Evolutionary conservation across 2,888 invertebrate genomes (phyloP).

Genomic region (Dryobota labecula): DNA sequence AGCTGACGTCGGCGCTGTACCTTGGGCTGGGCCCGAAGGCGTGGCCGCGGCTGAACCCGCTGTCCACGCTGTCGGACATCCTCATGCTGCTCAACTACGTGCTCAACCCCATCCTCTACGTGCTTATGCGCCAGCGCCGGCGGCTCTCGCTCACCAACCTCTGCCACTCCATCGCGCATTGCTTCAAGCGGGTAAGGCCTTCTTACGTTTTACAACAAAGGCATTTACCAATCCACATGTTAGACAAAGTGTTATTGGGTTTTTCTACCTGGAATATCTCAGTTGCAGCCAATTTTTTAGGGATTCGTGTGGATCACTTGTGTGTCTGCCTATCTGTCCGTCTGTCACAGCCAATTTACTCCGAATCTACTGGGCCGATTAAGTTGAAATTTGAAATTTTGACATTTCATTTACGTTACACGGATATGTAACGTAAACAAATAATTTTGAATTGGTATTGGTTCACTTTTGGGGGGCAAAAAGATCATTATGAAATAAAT

Average conservation of each 20-base stretch:
- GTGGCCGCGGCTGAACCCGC: conserved; percentile 77
- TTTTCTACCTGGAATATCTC: neutral
- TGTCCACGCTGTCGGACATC: conserved; percentile 92
- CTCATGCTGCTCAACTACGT: conserved; percentile 95
- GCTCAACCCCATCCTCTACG: conserved; percentile 95
- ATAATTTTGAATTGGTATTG: no score
- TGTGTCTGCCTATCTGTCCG: no score
- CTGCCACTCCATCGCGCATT: conserved; percentile 79
- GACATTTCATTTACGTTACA: no score
- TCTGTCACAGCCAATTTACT: no score
- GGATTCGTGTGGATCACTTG: no score
- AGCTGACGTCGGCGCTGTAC: conserved; percentile 89
- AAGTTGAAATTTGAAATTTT: no score
- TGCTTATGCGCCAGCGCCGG: conserved; percentile 91
- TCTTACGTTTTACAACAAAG: neutral
- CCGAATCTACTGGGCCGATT: no score
- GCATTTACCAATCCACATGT: no score
- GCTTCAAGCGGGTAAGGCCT: conserved; percentile 81
- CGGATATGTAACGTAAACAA: no score
- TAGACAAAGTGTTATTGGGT: neutral
- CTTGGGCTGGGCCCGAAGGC: conserved; percentile 81
- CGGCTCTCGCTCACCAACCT: conserved; percentile 71
- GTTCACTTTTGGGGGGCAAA: no score
- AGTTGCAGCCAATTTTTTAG: neutral
- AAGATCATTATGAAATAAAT: no score